These are phyloP conservation scores for Alsophila aescularia DNA, from an alignment of 2,888 invertebrate species.

Conservation along the genomic window DNA sequence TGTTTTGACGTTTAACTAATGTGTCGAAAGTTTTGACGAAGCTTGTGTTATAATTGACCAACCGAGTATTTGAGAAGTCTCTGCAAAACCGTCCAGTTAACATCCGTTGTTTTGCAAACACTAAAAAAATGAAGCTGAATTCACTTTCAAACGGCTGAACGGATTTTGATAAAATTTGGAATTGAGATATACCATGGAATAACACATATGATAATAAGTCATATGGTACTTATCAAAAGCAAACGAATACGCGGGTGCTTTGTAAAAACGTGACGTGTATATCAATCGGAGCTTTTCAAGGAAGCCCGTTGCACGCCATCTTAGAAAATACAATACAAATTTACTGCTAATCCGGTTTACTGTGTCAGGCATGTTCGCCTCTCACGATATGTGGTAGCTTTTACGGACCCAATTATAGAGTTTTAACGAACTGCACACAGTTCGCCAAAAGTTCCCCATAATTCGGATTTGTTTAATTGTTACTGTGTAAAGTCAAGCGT, in stretches of 20 bases:
- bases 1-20: too few species aligned
- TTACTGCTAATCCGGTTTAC: conserved; percentile 46
- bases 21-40: too few species aligned
- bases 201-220: too few species aligned
- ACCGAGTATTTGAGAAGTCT: too few species aligned
- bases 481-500: conserved; percentile 31
- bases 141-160: too few species aligned
- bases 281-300: conserved; percentile 15
- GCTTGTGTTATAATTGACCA: too few species aligned
- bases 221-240: not conserved
- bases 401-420: conserved; percentile 57
- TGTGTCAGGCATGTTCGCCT: conserved; percentile 42
- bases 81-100: not conserved
- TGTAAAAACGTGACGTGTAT: conserved; percentile 8
- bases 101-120: not conserved
- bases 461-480: conserved; percentile 59
- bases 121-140: not conserved
- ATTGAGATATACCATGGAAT: not conserved
- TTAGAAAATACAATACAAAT: conserved; percentile 42
- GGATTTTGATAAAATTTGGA: too few species aligned
- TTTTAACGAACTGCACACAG: conserved; percentile 62
- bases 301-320: conserved; percentile 9
- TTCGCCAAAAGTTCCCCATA: conserved; percentile 51
- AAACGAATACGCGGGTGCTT: not conserved
- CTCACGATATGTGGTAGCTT: conserved; percentile 42